These are phyloP conservation scores for Actinernus sp. DNA, from an alignment of 92 coral and sea anemone species.

Conservation along the genomic window DNA sequence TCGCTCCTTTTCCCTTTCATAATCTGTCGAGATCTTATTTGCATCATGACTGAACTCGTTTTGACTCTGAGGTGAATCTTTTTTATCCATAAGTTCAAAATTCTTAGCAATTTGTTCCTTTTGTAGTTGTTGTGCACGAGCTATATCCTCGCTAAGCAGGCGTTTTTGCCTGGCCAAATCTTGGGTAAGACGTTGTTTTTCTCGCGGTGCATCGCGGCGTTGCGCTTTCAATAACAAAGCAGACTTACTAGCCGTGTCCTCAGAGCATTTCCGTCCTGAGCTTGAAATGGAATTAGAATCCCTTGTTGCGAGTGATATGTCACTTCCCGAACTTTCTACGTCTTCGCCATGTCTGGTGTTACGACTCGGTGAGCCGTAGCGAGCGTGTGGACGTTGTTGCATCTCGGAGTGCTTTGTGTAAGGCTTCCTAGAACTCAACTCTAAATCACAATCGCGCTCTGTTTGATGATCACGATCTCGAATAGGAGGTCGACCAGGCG, in stretches of 20 bases:
- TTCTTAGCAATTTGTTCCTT: conserved; percentile 81
- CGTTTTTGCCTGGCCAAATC: conserved; percentile 96
- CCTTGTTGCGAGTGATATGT: conserved; percentile 37
- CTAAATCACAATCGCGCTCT: conserved; percentile 51
- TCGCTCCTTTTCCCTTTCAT: conserved; percentile 31
- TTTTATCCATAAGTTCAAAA: conserved; percentile 26
- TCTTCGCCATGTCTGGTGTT: conserved; percentile 54
- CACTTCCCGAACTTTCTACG: conserved; percentile 32
- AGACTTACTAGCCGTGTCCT: conserved; percentile 38
- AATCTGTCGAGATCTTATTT: conserved; percentile 12
- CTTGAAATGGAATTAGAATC: conserved; percentile 14
- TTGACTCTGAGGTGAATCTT: conserved; percentile 44
- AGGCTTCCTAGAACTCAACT: conserved; percentile 27
- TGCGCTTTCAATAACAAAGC: conserved; percentile 47
- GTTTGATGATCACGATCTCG: conserved; percentile 71
- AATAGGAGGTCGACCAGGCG: conserved; percentile 64
- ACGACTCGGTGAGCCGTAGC: conserved; percentile 71
- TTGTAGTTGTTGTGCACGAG: conserved; percentile 87
- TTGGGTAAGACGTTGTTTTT: conserved; percentile 97
- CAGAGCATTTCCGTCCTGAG: conserved; percentile 10
- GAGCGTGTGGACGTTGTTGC: conserved; percentile 39
- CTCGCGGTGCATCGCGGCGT: conserved; percentile 94
- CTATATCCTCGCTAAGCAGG: conserved; percentile 93
- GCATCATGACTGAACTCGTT: conserved; percentile 28
- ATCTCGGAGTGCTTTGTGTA: conserved; percentile 32